A percentile compares a stretch with the other conserved stretches of the same genome.
Conservation (phyloP, 2,888 invertebrate species). For the Branchipolynoe longqiensis region DNA sequence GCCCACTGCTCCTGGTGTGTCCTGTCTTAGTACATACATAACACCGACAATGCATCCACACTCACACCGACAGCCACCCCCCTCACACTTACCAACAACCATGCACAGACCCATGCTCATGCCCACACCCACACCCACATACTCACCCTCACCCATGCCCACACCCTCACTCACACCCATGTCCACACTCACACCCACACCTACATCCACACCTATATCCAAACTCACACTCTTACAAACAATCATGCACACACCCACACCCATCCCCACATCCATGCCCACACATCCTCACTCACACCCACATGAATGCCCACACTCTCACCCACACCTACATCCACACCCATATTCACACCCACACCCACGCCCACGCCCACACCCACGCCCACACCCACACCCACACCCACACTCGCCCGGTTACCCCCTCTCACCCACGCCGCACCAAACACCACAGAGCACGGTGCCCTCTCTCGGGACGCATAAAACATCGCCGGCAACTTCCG, state of each 20-base stretch:
- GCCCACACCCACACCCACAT: neutral
- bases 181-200: neutral
- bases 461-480: constrained; percentile 31
- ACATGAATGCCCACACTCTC: neutral
- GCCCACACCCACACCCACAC: neutral
- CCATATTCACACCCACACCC: neutral
- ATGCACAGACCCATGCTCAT: neutral
- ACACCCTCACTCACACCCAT: too few relatives aligned
- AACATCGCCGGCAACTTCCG: constrained; percentile 45
- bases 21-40: too few relatives aligned
- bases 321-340: neutral
- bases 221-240: too few relatives aligned
- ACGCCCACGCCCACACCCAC: neutral
- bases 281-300: neutral
- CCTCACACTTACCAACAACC: too few relatives aligned
- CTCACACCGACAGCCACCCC: neutral
- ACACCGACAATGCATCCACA: too few relatives aligned
- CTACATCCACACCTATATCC: neutral
- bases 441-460: neutral
- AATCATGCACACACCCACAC: neutral
- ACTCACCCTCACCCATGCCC: neutral
- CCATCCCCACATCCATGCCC: neutral
- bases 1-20: too few relatives aligned
- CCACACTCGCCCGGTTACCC: neutral
- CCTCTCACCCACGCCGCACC: neutral